These are phyloP conservation scores for Tetramorium parvispinum DNA, from an alignment of 1,140 invertebrate species.

Conservation along the genomic window DNA sequence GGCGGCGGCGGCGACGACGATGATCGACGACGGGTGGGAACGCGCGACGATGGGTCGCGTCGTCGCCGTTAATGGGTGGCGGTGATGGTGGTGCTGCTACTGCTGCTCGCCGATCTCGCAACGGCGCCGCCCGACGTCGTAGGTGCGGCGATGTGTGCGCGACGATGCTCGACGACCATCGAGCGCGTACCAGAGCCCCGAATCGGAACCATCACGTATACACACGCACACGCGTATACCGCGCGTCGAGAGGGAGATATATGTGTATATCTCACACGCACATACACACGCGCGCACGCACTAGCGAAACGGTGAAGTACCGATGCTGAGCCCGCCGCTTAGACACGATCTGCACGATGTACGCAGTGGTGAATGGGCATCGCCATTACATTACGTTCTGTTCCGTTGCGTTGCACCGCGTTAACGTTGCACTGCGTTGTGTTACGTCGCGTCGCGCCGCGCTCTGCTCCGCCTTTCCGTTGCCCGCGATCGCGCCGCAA, in stretches of 20 bases:
- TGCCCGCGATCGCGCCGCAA: constrained; percentile 17
- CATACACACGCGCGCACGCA: neutral
- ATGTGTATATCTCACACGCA: neutral
- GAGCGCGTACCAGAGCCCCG: constrained; percentile 39
- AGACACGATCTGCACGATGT: neutral
- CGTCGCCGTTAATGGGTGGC: constrained; percentile 37
- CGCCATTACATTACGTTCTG: neutral
- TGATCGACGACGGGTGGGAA: neutral
- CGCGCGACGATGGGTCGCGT: constrained; percentile 19
- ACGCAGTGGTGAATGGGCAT: neutral
- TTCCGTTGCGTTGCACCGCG: neutral
- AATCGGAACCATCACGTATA: constrained; percentile 31
- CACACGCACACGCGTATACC: neutral
- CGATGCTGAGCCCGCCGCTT: neutral
- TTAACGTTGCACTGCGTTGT: neutral
- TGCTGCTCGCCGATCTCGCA: constrained; percentile 29
- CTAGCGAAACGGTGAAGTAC: neutral
- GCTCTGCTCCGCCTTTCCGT: neutral
- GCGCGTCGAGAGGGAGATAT: neutral
- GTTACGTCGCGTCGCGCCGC: neutral
- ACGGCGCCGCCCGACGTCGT: constrained; percentile 48
- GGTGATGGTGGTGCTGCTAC: neutral
- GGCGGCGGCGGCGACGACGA: neutral
- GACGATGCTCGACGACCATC: constrained; percentile 56
- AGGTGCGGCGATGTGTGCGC: constrained; percentile 55